phyloP scores from a whole-genome alignment of 2,113 vertebrate genomes.

The Erinaceus europaeus region DNA sequence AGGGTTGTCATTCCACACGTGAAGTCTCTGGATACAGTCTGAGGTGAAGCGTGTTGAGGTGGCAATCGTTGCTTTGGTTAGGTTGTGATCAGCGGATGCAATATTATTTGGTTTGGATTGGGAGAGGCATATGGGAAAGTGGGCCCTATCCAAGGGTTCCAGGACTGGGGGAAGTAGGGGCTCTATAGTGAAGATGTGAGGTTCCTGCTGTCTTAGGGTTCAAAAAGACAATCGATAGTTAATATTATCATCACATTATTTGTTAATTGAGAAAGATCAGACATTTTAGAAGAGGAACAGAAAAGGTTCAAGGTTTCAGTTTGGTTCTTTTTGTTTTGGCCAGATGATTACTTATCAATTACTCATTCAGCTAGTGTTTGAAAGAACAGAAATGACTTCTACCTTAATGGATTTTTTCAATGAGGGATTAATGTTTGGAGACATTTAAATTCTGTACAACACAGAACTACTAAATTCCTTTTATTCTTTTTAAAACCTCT shows the following conservation, averaged over 20 bases:
- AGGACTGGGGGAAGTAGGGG: not conserved
- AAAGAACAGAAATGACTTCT: not conserved
- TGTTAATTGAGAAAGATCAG: not conserved
- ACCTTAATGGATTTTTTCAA: conserved; percentile 8
- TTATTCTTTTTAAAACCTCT: conserved; percentile 47
- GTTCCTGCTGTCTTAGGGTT: too few relatives aligned
- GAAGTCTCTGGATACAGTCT: too few relatives aligned
- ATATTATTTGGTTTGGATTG: too few relatives aligned
- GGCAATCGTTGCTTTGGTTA: too few relatives aligned
- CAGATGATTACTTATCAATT: not conserved
- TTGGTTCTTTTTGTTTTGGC: not conserved
- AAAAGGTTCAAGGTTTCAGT: not conserved
- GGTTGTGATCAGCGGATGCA: too few relatives aligned
- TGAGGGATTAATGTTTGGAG: conserved; percentile 22
- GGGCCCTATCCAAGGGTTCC: too few relatives aligned
- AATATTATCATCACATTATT: not conserved
- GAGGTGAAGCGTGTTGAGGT: too few relatives aligned
- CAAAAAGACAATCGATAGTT: too few relatives aligned
- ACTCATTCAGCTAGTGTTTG: not conserved
- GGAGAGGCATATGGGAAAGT: too few relatives aligned
- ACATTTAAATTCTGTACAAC: conserved; percentile 41
- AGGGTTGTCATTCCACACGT: too few relatives aligned
- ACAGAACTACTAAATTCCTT: conserved; percentile 21
- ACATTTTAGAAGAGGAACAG: not conserved
- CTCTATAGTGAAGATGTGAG: not conserved